A percentile compares a stretch with the other conserved stretches of the same genome.
These are phyloP conservation scores for roundworm (Caenorhabditis elegans) DNA, from an alignment of 1,140 invertebrate species.

Conservation along the genomic window WBcel235 BX284606.5:16720001-16720500, in stretches of 20 bases:
- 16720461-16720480: slow-evolving; percentile 39
- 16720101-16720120: slow-evolving; percentile 55
- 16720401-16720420: slow-evolving; percentile 60
- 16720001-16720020: slow-evolving; percentile 42
- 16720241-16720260: neutral
- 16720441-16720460: slow-evolving; percentile 63
- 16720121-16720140: neutral
- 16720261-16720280: neutral
- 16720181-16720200: neutral
- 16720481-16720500: neutral
- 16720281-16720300: slow-evolving; percentile 29
- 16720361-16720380: neutral
- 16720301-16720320: slow-evolving; percentile 55
- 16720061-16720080: slow-evolving; percentile 51
- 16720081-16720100: slow-evolving; percentile 58
- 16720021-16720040: neutral
- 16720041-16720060: neutral
- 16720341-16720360: too few species aligned
- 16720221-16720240: slow-evolving; percentile 27
- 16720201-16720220: slow-evolving; percentile 17
- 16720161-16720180: neutral
- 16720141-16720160: slow-evolving; percentile 22
- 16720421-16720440: slow-evolving; percentile 66
- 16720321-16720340: slow-evolving; percentile 59
- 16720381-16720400: slow-evolving; percentile 65